Percentiles rank a stretch among this genome's conserved stretches.
Conservation (phyloP, 2,888 invertebrate genomes). For the Drosophila peninsularis region DNA sequence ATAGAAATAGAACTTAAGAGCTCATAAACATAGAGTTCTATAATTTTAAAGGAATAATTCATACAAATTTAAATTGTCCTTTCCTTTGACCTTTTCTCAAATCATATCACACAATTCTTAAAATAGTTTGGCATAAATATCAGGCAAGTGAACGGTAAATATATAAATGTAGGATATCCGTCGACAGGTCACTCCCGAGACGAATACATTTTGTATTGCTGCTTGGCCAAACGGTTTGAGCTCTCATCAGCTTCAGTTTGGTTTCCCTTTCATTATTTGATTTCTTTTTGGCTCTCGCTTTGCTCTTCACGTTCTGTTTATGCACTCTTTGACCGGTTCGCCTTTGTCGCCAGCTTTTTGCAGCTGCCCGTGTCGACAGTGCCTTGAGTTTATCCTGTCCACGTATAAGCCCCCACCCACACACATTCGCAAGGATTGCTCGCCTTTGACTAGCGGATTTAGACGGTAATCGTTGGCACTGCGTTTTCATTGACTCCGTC, state of each 20-base stretch:
- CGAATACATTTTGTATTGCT: constrained; percentile 26
- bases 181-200: too few relatives aligned
- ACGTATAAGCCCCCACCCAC: constrained; percentile 9
- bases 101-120: background rate
- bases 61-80: background rate
- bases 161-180: background rate
- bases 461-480: constrained; percentile 36
- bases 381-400: constrained; percentile 75
- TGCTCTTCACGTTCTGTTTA: constrained; percentile 36
- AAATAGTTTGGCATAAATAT: background rate
- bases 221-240: constrained; percentile 53
- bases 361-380: constrained; percentile 72
- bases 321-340: constrained; percentile 52
- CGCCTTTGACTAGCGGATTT: constrained; percentile 43
- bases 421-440: constrained; percentile 15
- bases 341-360: constrained; percentile 71
- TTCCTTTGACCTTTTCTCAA: background rate
- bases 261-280: constrained; percentile 41
- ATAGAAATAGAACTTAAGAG: background rate
- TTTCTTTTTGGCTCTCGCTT: constrained; percentile 22
- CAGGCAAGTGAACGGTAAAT: background rate
- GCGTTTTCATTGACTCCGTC: constrained; percentile 55
- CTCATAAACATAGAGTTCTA: background rate
- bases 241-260: constrained; percentile 20
- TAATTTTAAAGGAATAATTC: background rate